A percentile compares a stretch with the other conserved stretches of the same genome.
Evolutionary conservation across 1,140 invertebrate genomes (phyloP).

Genomic region (Ganaspis sp.): DNA sequence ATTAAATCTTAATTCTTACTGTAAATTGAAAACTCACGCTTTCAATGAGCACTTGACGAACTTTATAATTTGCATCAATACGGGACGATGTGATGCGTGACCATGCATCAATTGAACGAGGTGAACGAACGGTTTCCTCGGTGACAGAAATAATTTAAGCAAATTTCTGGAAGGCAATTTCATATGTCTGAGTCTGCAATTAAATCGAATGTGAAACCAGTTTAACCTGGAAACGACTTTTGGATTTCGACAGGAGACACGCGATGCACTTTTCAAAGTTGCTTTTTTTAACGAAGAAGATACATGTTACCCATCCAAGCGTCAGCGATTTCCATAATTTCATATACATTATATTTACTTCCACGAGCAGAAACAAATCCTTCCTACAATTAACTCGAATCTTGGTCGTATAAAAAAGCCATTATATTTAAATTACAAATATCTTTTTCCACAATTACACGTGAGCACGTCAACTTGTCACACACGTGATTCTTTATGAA

Average conservation of each 20-base stretch:
- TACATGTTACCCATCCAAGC: slow-evolving; percentile 2
- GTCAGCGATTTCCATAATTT: slow-evolving; percentile 2
- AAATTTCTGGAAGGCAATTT: slow-evolving; percentile 50
- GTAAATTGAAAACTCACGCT: neutral
- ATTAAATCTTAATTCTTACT: no score
- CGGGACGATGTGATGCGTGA: neutral
- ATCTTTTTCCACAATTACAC: slow-evolving; percentile 8
- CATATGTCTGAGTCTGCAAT: slow-evolving; percentile 11
- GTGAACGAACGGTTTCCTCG: slow-evolving; percentile 33
- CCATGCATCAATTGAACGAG: neutral
- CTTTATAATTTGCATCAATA: neutral
- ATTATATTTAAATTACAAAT: slow-evolving; percentile 15
- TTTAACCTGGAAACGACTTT: slow-evolving; percentile 32
- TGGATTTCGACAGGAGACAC: slow-evolving; percentile 26
- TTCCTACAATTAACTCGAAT: neutral
- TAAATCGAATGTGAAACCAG: slow-evolving; percentile 12
- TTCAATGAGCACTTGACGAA: neutral
- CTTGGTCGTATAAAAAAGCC: neutral
- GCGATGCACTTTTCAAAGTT: slow-evolving; percentile 1
- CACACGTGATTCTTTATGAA: slow-evolving; percentile 19
- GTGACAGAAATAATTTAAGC: slow-evolving; percentile 39
- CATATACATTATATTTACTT: neutral
- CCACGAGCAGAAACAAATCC: neutral
- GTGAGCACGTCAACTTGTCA: slow-evolving; percentile 11
- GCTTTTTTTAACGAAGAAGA: neutral